Evolutionary conservation across 1,140 invertebrate species (phyloP).

Genomic region (Neoseiulus cucumeris): DNA sequence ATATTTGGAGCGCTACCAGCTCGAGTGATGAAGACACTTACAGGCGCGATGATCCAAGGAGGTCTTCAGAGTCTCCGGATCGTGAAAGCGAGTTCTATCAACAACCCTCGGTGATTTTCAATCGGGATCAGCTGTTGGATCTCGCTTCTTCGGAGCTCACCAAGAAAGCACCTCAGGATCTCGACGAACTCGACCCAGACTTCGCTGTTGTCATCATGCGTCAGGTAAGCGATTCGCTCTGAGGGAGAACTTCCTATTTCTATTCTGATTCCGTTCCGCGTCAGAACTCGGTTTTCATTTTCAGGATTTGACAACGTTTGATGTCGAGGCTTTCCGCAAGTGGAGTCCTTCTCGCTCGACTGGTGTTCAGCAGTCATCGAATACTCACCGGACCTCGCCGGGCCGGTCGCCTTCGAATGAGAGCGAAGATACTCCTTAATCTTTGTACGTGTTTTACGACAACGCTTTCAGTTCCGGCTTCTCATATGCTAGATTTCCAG

Average conservation of each 20-base stretch:
- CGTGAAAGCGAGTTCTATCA: no score
- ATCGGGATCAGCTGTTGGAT: neutral
- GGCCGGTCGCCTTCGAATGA: no score
- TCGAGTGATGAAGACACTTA: slow-evolving; percentile 6
- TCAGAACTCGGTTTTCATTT: neutral
- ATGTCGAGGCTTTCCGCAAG: slow-evolving; percentile 10
- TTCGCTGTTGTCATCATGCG: slow-evolving; percentile 6
- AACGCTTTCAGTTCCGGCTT: no score
- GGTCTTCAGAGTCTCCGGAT: no score
- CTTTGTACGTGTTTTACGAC: no score
- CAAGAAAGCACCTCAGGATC: slow-evolving; percentile 6
- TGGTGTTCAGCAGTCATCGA: no score
- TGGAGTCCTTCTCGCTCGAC: slow-evolving; percentile 5
- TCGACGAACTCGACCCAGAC: slow-evolving; percentile 8
- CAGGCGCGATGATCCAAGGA: neutral
- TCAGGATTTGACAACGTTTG: neutral
- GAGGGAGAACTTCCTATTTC: neutral
- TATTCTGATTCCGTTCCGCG: neutral
- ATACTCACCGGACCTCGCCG: no score
- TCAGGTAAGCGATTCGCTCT: neutral
- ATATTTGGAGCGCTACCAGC: slow-evolving; percentile 1
- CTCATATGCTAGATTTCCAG: no score
- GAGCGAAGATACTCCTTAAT: no score
- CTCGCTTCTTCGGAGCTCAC: neutral
- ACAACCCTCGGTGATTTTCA: neutral